These are phyloP conservation scores for Notamacropus eugenii DNA, from an alignment of 2,797 vertebrate genomes.

Conservation along the genomic window DNA sequence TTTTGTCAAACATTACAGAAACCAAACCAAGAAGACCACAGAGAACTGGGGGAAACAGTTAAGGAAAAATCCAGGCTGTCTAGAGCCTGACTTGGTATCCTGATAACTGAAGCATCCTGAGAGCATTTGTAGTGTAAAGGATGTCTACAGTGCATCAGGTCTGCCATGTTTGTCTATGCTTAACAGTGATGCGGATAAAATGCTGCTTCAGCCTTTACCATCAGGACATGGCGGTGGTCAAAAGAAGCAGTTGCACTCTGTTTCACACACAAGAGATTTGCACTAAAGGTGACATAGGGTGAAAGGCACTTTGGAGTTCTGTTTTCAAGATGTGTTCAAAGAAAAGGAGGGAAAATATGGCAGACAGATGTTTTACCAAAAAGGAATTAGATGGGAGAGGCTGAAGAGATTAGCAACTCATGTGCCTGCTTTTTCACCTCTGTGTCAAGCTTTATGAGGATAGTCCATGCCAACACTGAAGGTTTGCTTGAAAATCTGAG, in stretches of 20 bases:
- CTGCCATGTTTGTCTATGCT: not conserved
- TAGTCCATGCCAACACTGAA: not conserved
- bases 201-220: not conserved
- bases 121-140: not conserved
- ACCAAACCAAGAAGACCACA: not conserved
- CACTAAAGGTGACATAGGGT: not conserved
- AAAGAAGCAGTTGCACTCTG: not conserved
- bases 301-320: not conserved
- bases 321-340: not conserved
- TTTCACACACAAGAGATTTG: not conserved
- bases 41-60: not conserved
- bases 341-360: not conserved
- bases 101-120: not conserved
- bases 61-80: not conserved
- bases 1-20: not conserved
- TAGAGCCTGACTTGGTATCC: not conserved
- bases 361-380: not conserved
- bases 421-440: not conserved
- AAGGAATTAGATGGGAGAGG: not conserved
- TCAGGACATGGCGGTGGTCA: not conserved
- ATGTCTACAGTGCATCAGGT: not conserved
- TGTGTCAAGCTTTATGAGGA: not conserved
- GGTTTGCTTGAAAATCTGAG: not conserved
- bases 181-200: not conserved
- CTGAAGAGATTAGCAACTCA: not conserved